Evolutionary conservation across 1,140 invertebrate species (phyloP).

Genomic region (Magallana ariakensis): DNA sequence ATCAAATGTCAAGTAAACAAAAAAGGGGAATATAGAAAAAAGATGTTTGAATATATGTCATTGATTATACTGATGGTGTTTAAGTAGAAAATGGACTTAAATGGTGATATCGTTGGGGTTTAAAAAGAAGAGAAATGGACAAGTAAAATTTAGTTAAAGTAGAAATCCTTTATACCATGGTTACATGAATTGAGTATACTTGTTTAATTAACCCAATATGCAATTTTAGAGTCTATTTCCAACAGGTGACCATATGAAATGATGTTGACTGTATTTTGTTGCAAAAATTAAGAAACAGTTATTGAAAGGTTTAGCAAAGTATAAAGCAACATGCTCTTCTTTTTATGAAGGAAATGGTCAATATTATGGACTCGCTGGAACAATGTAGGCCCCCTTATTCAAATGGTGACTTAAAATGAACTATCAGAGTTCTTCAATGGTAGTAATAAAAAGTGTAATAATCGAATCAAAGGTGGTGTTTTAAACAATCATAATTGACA

Average conservation of each 20-base stretch:
- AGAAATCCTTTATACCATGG: not conserved
- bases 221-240: conserved; percentile 38
- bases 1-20: not conserved
- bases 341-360: not conserved
- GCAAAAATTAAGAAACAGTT: conserved; percentile 6
- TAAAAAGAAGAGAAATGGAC: too few species aligned
- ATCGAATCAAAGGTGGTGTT: too few species aligned
- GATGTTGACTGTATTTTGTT: conserved; percentile 36
- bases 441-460: too few species aligned
- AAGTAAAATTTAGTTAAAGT: not conserved
- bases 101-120: too few species aligned
- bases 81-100: too few species aligned
- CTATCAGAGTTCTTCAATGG: too few species aligned
- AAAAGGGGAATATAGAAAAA: not conserved
- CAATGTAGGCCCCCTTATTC: not conserved
- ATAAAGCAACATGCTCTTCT: not conserved
- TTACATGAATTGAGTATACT: conserved; percentile 8
- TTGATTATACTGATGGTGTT: too few species aligned
- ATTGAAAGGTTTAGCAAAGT: not conserved
- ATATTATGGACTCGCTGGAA: conserved; percentile 9
- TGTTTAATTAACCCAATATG: conserved; percentile 27
- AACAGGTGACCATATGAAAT: conserved; percentile 27
- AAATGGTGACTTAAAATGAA: too few species aligned
- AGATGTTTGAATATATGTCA: too few species aligned
- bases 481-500: too few species aligned